Evolutionary conservation across 2,888 invertebrate species (phyloP).

Genomic region (Flexamia atlantica): DNA sequence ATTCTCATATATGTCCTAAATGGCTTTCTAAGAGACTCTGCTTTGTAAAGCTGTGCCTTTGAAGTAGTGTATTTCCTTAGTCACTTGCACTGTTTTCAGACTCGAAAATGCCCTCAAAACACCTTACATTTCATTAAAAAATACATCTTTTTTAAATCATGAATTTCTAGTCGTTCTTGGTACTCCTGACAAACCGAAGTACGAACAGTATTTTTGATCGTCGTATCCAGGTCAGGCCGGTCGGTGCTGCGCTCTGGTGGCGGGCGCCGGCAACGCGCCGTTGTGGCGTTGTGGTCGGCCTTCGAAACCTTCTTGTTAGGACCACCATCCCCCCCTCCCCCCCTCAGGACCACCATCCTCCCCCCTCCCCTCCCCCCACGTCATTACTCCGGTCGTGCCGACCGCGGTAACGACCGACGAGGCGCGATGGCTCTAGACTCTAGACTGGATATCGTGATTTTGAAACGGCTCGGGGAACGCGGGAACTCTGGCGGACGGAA

Average conservation of each 20-base stretch:
- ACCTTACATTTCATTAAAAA: too few species aligned
- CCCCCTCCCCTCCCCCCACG: neutral
- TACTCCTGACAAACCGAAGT: too few species aligned
- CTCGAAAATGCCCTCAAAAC: too few species aligned
- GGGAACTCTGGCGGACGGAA: neutral
- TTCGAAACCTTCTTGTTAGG: slow-evolving; percentile 40
- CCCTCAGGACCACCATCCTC: slow-evolving; percentile 27
- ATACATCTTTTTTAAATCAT: too few species aligned
- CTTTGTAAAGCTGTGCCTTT: too few species aligned
- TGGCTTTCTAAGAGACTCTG: too few species aligned
- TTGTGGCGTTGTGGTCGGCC: slow-evolving; percentile 40
- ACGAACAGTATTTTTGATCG: too few species aligned
- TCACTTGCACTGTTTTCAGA: too few species aligned
- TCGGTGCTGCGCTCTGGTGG: slow-evolving; percentile 29
- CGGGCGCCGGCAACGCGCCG: neutral
- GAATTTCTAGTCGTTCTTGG: too few species aligned
- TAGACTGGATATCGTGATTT: neutral
- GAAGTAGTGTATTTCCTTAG: too few species aligned
- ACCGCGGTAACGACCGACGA: slow-evolving; percentile 24
- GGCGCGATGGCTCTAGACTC: neutral
- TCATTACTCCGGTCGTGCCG: slow-evolving; percentile 19
- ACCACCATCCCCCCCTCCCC: slow-evolving; percentile 16
- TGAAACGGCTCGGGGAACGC: neutral
- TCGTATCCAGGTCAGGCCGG: neutral
- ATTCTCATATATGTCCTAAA: too few species aligned